Evolutionary conservation across 30 jellyfish, hydroid and myxozoan species (phyloP), one percentile per base, ranked within the genome.

Genomic region (Cassiopea xamachana): DNA sequence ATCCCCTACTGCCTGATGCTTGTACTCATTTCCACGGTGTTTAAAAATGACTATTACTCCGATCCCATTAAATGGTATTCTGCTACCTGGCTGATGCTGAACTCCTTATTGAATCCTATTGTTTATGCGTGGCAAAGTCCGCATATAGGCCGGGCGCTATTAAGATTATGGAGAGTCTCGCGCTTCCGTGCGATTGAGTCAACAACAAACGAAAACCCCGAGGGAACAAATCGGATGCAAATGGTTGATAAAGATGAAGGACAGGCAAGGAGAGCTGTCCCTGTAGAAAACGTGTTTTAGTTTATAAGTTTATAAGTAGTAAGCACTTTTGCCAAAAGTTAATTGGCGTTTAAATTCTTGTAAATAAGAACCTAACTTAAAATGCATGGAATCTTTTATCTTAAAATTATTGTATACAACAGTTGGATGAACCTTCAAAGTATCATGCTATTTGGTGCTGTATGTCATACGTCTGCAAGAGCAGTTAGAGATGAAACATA

Each of bases 111-210:
- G 1, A 79, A 87, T 61, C 94, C 94, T 7, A 49, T 87, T 44
- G 94, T 87, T 46, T 87, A 87, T 62, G 94, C 94, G 15, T 87
- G 94, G 94, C 94, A 87, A 68, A 60, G 94, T 64, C 94, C 94
- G 2, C 67, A 45, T 15, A 69, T 87, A 27, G 94, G 89, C 15
- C 71, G 94, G 43, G 94, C 89, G 12, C 55, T 87, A 84, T 77
- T 69, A 43, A 60, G 46, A 70, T 69, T 87, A 79, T 87, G 94
- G 94, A 80, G 61, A 61, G 7, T 61, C 9, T 48, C 73, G 83
- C 72, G 75, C n/a, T 74, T 43, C 1, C 27, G 3, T 70, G 49
- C 46, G 45, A 1, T 27, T 8, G 50, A 69, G 15, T 78, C 87
- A 75, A 60, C 58, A 43, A 78, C 87, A 1, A 71, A 71, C 0